phyloP scores from a whole-genome alignment of 1,140 invertebrate genomes.

The Procambarus clarkii region DNA sequence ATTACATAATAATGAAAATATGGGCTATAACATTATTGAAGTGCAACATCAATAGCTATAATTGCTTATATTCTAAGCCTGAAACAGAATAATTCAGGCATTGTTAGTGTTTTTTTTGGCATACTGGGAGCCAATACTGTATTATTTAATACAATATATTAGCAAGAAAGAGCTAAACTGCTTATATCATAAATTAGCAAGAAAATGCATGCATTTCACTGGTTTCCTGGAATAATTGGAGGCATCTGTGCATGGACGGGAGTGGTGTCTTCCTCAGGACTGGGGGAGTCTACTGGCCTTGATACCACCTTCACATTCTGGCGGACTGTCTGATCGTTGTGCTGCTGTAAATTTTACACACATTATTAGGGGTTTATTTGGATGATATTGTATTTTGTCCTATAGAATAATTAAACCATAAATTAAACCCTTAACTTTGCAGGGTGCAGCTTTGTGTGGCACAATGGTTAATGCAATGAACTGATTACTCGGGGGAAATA shows the following conservation, averaged over 20 bases:
- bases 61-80: neutral
- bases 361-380: no score
- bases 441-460: no score
- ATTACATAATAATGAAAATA: neutral
- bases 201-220: conserved; percentile 24
- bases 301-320: conserved; percentile 81
- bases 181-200: neutral
- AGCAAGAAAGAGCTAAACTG: neutral
- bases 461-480: no score
- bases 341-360: conserved; percentile 73
- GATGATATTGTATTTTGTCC: no score
- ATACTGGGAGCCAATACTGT: neutral
- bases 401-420: no score
- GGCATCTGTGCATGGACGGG: conserved; percentile 79
- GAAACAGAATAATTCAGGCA: neutral
- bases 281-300: conserved; percentile 81
- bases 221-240: conserved; percentile 51
- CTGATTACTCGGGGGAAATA: no score
- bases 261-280: conserved; percentile 80
- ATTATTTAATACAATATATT: neutral
- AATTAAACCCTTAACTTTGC: no score
- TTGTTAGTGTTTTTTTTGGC: neutral
- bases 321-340: conserved; percentile 75
- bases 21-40: neutral
- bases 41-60: neutral